Percentiles rank a stretch among this genome's conserved stretches.
phyloP scores from a whole-genome alignment of 2,888 invertebrate genomes.

The Mantis religiosa region DNA sequence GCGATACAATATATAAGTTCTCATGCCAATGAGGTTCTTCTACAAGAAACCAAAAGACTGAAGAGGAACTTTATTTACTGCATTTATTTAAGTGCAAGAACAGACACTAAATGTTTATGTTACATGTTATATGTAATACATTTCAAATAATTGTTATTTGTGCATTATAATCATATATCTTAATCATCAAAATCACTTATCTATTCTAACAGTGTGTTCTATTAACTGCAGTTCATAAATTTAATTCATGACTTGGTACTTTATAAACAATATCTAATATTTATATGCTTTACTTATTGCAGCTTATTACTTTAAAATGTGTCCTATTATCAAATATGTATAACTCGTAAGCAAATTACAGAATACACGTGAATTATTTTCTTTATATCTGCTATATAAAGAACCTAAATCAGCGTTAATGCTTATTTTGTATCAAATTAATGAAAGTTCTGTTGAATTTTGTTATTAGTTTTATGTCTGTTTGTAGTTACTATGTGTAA shows the following conservation, averaged over 20 bases:
- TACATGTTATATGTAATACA: too few relatives aligned
- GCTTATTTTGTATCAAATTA: too few relatives aligned
- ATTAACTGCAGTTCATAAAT: not conserved
- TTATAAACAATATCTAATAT: not conserved
- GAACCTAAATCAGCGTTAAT: too few relatives aligned
- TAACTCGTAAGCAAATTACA: not conserved
- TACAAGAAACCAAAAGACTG: not conserved
- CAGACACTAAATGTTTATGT: too few relatives aligned
- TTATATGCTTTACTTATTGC: not conserved
- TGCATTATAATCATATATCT: not conserved
- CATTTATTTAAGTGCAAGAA: not conserved
- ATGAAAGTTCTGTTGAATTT: too few relatives aligned
- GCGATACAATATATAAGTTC: not conserved
- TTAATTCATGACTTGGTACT: too few relatives aligned
- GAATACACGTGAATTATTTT: not conserved
- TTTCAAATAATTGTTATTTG: too few relatives aligned
- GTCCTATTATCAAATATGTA: not conserved
- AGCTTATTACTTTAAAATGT: not conserved
- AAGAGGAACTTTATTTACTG: not conserved
- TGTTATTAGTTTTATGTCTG: too few relatives aligned
- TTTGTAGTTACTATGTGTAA: too few relatives aligned
- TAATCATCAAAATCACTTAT: not conserved
- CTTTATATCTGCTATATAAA: not conserved
- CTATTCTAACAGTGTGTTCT: not conserved
- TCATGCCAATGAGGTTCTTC: not conserved